Evolutionary conservation across 2,113 vertebrate species (phyloP), one percentile per base, ranked within the genome.

Genomic region (Chaetodon trifascialis): DNA sequence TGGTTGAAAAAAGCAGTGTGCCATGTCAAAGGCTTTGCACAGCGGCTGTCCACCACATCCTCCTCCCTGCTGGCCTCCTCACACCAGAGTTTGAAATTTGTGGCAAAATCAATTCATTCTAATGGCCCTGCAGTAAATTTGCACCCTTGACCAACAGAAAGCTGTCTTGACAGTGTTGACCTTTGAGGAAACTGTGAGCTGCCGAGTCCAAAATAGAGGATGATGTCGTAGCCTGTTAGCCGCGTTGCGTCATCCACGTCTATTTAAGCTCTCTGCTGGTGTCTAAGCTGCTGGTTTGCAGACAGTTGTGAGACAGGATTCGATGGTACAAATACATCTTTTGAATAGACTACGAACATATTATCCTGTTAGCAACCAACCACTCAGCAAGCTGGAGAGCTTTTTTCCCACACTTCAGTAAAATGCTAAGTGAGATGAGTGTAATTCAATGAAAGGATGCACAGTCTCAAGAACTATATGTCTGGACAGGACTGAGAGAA

Each of bases 161-260:
- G 12, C 36, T 44, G 12, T 59, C 42, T n/a, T 47, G 62, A 66
- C 63, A 74, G 12, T 23, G n/a, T 34, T 55, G 46, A 74, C 71
- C 70, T 81, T 59, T 67, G 25, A 49, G 42, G 36, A 5, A 68
- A 51, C 38, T 25, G 23, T 19, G 25, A 65, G 38, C 3, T 6
- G 8, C 19, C 30, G 16, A 74, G 34, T 59, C 52, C 21, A 49
- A 66, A 51, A 40, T 51, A 17, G 23, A 55, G 68, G 30, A 51
- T 36, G 70, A 34, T 54, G 71, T 62, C 16, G 7, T 7, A 38
- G 40, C n/a, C 49, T 46, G 11, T 79, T 70, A 46, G 52, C 40
- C 38, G 59, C 38, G 59, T 21, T 21, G 9, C 59, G 38, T 3
- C 34, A 36, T 51, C n/a, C 46, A 67, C 55, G 51, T 34, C 16